Evolutionary conservation across 2,888 invertebrate genomes (phyloP).

Genomic region (Lingula anatina): DNA sequence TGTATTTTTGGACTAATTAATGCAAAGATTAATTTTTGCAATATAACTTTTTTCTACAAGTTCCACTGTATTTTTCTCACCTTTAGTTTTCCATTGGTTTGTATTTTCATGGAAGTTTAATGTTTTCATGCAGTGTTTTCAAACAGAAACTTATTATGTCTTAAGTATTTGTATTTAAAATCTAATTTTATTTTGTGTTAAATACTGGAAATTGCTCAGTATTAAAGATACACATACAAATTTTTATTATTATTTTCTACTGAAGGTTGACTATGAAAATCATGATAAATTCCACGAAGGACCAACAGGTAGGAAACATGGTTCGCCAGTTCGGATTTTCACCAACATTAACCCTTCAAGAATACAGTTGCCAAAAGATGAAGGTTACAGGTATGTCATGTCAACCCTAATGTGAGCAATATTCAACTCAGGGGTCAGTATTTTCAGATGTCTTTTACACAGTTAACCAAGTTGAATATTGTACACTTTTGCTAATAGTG

Average conservation of each 20-base stretch:
- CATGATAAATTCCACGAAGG: slow-evolving; percentile 65
- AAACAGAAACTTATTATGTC: too few species aligned
- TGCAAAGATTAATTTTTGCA: too few species aligned
- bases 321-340: slow-evolving; percentile 82
- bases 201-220: background rate
- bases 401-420: too few species aligned
- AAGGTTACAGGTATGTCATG: slow-evolving; percentile 62
- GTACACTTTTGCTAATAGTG: background rate
- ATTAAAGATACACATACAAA: too few species aligned
- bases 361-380: slow-evolving; percentile 58
- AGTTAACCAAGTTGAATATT: background rate
- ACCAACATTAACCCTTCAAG: slow-evolving; percentile 66
- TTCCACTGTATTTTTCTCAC: background rate
- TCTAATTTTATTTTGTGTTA: background rate
- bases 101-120: too few species aligned
- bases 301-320: slow-evolving; percentile 60
- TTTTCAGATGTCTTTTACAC: background rate
- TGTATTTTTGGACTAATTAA: too few species aligned
- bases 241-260: background rate
- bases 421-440: background rate
- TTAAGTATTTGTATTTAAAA: too few species aligned
- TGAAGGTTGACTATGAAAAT: slow-evolving; percentile 68
- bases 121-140: too few species aligned
- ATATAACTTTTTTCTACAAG: too few species aligned
- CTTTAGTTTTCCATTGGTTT: background rate